phyloP scores from a whole-genome alignment of 1,140 invertebrate genomes.

The Probaryconus sp. region DNA sequence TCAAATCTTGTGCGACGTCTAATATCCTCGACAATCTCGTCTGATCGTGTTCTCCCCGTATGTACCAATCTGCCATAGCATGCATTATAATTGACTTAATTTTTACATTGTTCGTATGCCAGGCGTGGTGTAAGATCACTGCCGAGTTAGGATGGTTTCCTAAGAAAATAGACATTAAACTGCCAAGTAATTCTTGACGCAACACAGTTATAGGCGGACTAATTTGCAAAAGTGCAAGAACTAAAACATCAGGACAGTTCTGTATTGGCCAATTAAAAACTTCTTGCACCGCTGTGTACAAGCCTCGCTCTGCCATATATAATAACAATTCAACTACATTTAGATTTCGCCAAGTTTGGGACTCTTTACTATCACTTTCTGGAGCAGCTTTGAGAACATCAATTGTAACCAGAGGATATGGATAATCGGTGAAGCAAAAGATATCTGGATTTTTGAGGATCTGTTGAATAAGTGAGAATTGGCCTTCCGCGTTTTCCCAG shows the following conservation, averaged over 20 bases:
- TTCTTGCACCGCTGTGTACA: slow-evolving; percentile 90
- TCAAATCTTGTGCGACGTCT: slow-evolving; percentile 98
- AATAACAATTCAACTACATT: slow-evolving; percentile 94
- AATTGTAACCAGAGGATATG: slow-evolving; percentile 89
- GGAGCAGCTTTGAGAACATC: slow-evolving; percentile 95
- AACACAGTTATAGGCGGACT: slow-evolving; percentile 85
- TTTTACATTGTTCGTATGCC: slow-evolving; percentile 88
- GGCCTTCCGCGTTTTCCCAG: slow-evolving; percentile 96
- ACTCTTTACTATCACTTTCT: slow-evolving; percentile 94
- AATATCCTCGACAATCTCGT: slow-evolving; percentile 94
- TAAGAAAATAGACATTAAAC: slow-evolving; percentile 93
- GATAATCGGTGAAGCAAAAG: slow-evolving; percentile 95
- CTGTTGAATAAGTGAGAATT: slow-evolving; percentile 91
- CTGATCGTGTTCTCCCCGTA: slow-evolving; percentile 94
- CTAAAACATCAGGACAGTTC: slow-evolving; percentile 95
- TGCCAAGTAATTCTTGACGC: slow-evolving; percentile 90
- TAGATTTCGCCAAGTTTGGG: slow-evolving; percentile 93
- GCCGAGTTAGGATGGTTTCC: slow-evolving; percentile 96
- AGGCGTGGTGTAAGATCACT: slow-evolving; percentile 95
- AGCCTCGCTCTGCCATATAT: slow-evolving; percentile 90
- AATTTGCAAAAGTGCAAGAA: slow-evolving; percentile 92
- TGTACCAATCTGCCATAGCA: slow-evolving; percentile 98
- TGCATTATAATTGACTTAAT: slow-evolving; percentile 94
- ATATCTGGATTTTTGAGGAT: slow-evolving; percentile 94
- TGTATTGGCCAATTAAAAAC: slow-evolving; percentile 94